Evolutionary conservation across 2,888 invertebrate genomes (phyloP).

Genomic region (Diogma glabrata): DNA sequence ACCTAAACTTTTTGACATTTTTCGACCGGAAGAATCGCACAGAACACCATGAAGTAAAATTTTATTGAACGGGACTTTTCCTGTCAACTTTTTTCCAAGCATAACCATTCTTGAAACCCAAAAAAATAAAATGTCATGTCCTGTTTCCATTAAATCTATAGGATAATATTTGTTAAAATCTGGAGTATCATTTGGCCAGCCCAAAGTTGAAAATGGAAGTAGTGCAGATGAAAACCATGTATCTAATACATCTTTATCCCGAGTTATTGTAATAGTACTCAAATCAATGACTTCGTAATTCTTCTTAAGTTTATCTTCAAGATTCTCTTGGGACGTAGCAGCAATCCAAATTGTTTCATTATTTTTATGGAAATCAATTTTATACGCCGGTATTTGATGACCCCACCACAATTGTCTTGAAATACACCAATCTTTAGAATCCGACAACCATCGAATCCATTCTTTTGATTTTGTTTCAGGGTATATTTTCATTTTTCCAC

Average conservation of each 20-base stretch:
- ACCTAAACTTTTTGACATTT: constrained; percentile 97
- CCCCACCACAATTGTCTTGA: constrained; percentile 98
- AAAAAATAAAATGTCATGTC: constrained; percentile 92
- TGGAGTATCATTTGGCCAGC: constrained; percentile 65
- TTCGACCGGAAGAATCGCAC: constrained; percentile 81
- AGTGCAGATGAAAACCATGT: constrained; percentile 97
- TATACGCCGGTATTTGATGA: constrained; percentile 85
- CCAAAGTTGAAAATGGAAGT: constrained; percentile 79
- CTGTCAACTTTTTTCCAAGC: constrained; percentile 67
- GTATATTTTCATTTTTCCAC: constrained; percentile 54
- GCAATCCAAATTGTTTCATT: constrained; percentile 61
- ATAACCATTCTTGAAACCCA: constrained; percentile 98
- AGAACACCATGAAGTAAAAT: constrained; percentile 86
- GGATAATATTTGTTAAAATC: constrained; percentile 64
- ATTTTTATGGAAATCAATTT: constrained; percentile 34
- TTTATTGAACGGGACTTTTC: constrained; percentile 64
- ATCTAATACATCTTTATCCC: constrained; percentile 87
- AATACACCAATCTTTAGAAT: constrained; percentile 82
- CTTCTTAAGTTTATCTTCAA: constrained; percentile 43
- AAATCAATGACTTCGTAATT: constrained; percentile 41
- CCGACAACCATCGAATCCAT: constrained; percentile 70
- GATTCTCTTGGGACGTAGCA: constrained; percentile 50
- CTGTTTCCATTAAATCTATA: constrained; percentile 82
- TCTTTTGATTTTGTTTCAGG: constrained; percentile 58
- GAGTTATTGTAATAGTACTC: constrained; percentile 18